Base-by-base conservation (phyloP, 2,113 vertebrate genomes). In the Sapajus apella region DNA sequence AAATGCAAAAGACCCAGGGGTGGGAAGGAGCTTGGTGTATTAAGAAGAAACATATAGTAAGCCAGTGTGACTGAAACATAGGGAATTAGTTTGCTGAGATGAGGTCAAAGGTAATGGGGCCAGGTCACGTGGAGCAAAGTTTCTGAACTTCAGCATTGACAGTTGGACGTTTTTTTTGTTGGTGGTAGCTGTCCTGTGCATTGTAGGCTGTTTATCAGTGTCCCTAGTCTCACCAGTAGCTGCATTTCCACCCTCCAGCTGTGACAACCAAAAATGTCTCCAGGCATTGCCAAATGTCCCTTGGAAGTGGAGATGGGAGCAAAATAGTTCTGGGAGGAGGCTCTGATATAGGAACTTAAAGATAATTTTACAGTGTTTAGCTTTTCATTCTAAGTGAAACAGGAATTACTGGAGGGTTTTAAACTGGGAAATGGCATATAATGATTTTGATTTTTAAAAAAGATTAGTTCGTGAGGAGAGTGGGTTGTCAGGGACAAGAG, bases 261-360 rank as follows among this genome's bases (percentile, higher is more conserved):
- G 14, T 50, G 3, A 50, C 16, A 58, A 56, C 55, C 37, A 45
- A 18, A 86, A 70, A 32, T 23, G 11, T 89, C 87, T 89, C 25
- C 30, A 89, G 72, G 77, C 2, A 50, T 61, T 40, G 50, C 16
- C 10, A 40, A 25, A 4, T 14, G 23, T 21, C 21, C 13, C 66
- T 68, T 40, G 8, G 21, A 0, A 6, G 7, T 0, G 0, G 16
- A 10, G 13, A 16, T 4, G 4, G 5, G 10, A 20, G 5, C 3
- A 56, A 75, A 86, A 76, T 52, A 45, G 66, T 89, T 94, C 25
- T 18, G 18, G 66, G 17, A 91, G 37, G 72, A 95, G 77, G 58
- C 27, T 73, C 25, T 23, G n/a, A 23, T 40, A 4, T 17, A 8
- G 25, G 79, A 58, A 25, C 43, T 83, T 73, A 47, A 25, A 10